Evolutionary conservation across 2,888 invertebrate genomes (phyloP).

Genomic region (Platypus cylindrus): DNA sequence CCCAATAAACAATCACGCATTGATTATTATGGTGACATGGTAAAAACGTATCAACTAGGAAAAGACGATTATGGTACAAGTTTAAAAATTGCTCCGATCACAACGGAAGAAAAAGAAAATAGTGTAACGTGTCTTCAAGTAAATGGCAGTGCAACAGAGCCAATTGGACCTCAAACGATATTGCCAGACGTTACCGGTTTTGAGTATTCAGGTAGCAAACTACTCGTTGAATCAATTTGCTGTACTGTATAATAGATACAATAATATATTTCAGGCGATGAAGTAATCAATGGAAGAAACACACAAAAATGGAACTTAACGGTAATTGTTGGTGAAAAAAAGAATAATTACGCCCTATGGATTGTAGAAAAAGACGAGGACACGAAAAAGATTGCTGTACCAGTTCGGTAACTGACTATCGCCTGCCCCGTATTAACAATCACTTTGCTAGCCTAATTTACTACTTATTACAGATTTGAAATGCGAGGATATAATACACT

Average conservation of each 20-base stretch:
- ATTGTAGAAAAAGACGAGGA: slow-evolving; percentile 42
- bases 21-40: slow-evolving; percentile 91
- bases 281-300: slow-evolving; percentile 54
- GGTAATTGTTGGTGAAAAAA: slow-evolving; percentile 59
- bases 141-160: slow-evolving; percentile 54
- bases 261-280: slow-evolving; percentile 36
- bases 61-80: slow-evolving; percentile 54
- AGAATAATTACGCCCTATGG: slow-evolving; percentile 84
- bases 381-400: slow-evolving; percentile 45
- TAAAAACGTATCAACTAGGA: slow-evolving; percentile 77
- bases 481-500: slow-evolving; percentile 89
- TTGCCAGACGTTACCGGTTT: slow-evolving; percentile 73
- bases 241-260: background rate
- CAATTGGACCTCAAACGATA: slow-evolving; percentile 59
- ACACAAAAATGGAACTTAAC: slow-evolving; percentile 71
- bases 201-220: slow-evolving; percentile 47
- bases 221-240: background rate
- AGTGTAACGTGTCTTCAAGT: slow-evolving; percentile 69
- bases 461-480: slow-evolving; percentile 48
- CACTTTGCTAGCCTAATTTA: background rate
- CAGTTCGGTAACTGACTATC: slow-evolving; percentile 40
- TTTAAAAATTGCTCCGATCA: slow-evolving; percentile 75
- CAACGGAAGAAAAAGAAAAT: slow-evolving; percentile 61
- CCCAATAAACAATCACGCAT: slow-evolving; percentile 67
- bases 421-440: background rate